phyloP scores from a whole-genome alignment of 1,140 invertebrate species.

The Diplogasteroides magnus region DNA sequence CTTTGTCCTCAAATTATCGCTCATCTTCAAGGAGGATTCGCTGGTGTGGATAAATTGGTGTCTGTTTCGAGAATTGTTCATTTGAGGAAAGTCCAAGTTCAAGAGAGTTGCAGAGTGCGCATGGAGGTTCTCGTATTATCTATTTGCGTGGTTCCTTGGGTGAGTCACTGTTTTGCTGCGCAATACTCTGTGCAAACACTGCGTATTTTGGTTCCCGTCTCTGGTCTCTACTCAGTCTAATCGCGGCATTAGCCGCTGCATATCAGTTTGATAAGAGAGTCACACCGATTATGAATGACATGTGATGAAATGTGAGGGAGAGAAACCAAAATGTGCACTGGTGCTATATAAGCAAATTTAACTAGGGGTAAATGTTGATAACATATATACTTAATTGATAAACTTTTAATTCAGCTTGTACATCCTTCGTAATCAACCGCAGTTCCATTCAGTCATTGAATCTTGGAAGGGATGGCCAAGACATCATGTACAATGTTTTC shows the following conservation, averaged over 20 bases:
- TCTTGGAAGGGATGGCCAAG: constrained; percentile 48
- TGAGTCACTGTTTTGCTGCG: constrained; percentile 1
- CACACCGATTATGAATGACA: no score
- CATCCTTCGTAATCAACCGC: constrained; percentile 42
- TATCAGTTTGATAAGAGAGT: no score
- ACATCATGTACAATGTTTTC: no score
- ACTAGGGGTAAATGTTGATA: background rate
- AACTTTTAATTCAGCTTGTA: constrained; percentile 19
- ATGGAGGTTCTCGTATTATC: constrained; percentile 49
- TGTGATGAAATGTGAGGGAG: no score
- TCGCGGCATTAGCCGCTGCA: no score
- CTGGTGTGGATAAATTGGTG: background rate
- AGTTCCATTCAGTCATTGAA: constrained; percentile 44
- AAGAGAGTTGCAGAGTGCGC: constrained; percentile 52
- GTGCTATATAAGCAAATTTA: background rate
- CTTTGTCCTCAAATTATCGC: constrained; percentile 14
- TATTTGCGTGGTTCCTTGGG: constrained; percentile 38
- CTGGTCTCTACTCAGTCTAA: no score
- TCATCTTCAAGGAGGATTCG: constrained; percentile 22
- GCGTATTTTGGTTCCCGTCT: no score
- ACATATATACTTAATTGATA: background rate
- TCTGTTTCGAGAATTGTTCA: constrained; percentile 12
- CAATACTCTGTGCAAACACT: no score
- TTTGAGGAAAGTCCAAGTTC: constrained; percentile 44
- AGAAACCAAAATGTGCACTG: no score